A percentile compares a stretch with the other conserved stretches of the same genome.
These are phyloP conservation scores for Lophochroa leadbeateri DNA, from an alignment of 2,113 vertebrate genomes.

Conservation along the genomic window DNA sequence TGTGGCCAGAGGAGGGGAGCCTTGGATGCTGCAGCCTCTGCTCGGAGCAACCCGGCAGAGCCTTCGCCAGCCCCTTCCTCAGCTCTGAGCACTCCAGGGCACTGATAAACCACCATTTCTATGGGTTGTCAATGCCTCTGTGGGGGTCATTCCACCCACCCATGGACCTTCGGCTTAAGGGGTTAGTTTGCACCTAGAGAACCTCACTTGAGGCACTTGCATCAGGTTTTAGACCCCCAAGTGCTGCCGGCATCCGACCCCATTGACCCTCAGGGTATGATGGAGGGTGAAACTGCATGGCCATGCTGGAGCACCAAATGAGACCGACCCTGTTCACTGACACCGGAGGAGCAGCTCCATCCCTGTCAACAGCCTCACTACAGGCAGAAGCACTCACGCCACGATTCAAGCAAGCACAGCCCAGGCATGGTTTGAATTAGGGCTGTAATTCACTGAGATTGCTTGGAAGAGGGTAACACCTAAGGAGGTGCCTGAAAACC, in stretches of 20 bases:
- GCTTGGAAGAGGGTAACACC: not conserved
- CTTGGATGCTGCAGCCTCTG: not conserved
- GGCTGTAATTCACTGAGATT: not conserved
- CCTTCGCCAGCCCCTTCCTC: not conserved
- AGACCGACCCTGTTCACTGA: too few relatives aligned
- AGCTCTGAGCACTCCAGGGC: not conserved
- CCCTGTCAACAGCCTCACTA: not conserved
- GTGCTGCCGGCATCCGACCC: not conserved
- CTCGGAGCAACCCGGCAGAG: not conserved
- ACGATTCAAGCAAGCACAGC: fast-evolving
- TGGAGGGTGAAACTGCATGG: not conserved
- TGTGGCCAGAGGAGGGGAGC: not conserved
- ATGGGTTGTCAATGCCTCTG: not conserved
- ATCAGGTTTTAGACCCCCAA: not conserved
- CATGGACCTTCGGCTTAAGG: not conserved
- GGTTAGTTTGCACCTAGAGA: not conserved
- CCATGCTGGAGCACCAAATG: not conserved
- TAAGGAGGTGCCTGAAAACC: not conserved
- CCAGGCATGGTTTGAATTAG: not conserved
- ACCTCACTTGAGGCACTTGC: not conserved
- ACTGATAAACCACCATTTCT: not conserved
- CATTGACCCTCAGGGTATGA: fast-evolving
- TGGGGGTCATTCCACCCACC: not conserved
- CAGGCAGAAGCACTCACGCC: not conserved
- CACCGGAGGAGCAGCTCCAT: not conserved